These are phyloP conservation scores for Glaucomys volans DNA, from an alignment of 2,113 vertebrate genomes.

Conservation along the genomic window DNA sequence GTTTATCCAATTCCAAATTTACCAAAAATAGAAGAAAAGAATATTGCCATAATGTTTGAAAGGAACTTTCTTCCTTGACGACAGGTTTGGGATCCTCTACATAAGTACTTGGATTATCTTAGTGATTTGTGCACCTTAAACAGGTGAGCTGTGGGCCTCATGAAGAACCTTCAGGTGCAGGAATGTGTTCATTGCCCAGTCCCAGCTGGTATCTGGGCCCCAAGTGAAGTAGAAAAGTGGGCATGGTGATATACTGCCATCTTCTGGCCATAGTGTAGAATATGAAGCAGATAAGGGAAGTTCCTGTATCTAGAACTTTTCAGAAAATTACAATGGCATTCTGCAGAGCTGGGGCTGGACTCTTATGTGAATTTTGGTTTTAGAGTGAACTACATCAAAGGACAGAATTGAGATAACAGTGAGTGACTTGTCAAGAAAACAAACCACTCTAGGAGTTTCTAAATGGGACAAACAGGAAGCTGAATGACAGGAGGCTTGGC, in stretches of 20 bases:
- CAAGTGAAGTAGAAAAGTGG: neutral
- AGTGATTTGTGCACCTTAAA: neutral
- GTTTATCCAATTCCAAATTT: neutral
- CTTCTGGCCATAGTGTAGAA: conserved; percentile 44
- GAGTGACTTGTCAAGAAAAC: neutral
- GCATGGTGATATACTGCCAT: neutral
- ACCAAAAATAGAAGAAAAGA: neutral
- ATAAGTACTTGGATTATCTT: neutral
- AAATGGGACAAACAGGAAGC: neutral
- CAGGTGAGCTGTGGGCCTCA: neutral
- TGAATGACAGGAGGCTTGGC: neutral
- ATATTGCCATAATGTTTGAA: neutral
- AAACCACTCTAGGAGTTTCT: neutral
- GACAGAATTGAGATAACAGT: neutral
- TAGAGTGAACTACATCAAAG: neutral
- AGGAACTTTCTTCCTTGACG: neutral
- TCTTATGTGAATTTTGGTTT: neutral
- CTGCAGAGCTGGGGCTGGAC: neutral
- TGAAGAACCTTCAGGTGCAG: neutral
- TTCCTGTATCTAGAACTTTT: neutral
- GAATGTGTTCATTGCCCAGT: neutral
- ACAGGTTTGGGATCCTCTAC: neutral
- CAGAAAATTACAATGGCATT: neutral
- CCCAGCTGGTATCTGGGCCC: no score
- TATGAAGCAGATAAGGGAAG: neutral